A percentile compares a stretch with the other conserved stretches of the same genome.
phyloP scores from a whole-genome alignment of 2,888 invertebrate genomes.

The Camptogramma bilineatum region DNA sequence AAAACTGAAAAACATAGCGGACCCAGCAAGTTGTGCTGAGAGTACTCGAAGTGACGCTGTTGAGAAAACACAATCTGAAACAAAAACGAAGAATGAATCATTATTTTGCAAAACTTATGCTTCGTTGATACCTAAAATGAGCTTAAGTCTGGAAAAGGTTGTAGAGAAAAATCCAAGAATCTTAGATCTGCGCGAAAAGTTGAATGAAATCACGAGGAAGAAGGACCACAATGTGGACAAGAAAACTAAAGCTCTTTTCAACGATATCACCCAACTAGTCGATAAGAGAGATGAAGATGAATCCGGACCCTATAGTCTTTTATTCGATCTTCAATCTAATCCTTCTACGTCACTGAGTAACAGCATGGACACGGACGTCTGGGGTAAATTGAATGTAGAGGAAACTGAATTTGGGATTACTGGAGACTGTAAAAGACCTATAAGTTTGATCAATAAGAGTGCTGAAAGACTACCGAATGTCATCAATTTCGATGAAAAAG shows the following conservation, averaged over 20 bases:
- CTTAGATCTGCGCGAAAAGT: constrained; percentile 76
- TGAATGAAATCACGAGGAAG: constrained; percentile 78
- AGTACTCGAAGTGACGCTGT: constrained; percentile 54
- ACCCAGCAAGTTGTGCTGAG: constrained; percentile 57
- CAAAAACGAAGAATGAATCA: constrained; percentile 64
- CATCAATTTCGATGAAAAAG: constrained; percentile 76
- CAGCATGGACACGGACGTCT: constrained; percentile 54
- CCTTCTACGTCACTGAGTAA: constrained; percentile 68
- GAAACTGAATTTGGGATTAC: constrained; percentile 49
- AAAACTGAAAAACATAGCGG: constrained; percentile 64
- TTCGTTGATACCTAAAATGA: constrained; percentile 80
- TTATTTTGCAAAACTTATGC: constrained; percentile 69
- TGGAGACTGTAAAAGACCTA: constrained; percentile 56
- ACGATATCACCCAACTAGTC: constrained; percentile 76
- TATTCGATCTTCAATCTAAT: constrained; percentile 81
- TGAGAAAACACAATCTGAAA: constrained; percentile 56
- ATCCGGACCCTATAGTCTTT: constrained; percentile 87
- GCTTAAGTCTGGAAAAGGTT: constrained; percentile 73
- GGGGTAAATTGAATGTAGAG: constrained; percentile 59
- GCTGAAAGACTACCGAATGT: constrained; percentile 75
- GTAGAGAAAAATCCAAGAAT: constrained; percentile 78
- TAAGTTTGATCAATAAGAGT: constrained; percentile 61
- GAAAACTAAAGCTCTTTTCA: constrained; percentile 73
- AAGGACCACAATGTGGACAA: constrained; percentile 75
- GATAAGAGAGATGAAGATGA: constrained; percentile 78